These are phyloP conservation scores for Brachymystax lenok DNA, from an alignment of 2,797 vertebrate genomes.

Conservation along the genomic window DNA sequence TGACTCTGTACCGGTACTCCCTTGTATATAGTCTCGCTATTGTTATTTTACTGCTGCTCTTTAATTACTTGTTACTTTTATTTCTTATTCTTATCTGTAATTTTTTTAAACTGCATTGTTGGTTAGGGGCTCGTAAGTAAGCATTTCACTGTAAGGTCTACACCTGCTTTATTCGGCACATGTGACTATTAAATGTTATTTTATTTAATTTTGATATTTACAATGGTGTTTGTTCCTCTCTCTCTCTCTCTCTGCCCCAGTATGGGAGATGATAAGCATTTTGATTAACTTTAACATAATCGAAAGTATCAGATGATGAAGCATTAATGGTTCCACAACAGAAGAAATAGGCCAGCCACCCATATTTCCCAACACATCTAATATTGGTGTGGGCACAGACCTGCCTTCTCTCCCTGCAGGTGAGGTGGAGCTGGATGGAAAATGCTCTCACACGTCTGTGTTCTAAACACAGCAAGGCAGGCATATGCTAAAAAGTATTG, in stretches of 20 bases:
- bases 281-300: slow-evolving; percentile 68
- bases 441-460: slow-evolving; percentile 16
- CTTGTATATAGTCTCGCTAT: too few species aligned
- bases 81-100: too few species aligned
- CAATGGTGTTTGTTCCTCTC: too few species aligned
- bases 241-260: slow-evolving; percentile 22
- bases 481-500: slow-evolving; percentile 17
- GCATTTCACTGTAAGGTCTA: too few species aligned
- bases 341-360: slow-evolving; percentile 51
- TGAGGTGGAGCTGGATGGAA: slow-evolving; percentile 14
- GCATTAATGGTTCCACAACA: slow-evolving; percentile 38
- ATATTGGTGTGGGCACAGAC: slow-evolving; percentile 31
- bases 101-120: too few species aligned
- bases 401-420: slow-evolving; percentile 39
- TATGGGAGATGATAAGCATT: slow-evolving; percentile 67
- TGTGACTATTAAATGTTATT: too few species aligned
- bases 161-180: too few species aligned
- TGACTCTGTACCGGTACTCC: too few species aligned
- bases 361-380: slow-evolving; percentile 38
- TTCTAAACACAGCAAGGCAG: slow-evolving; percentile 17
- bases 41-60: too few species aligned
- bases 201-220: too few species aligned
- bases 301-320: slow-evolving; percentile 49
- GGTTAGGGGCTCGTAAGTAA: too few species aligned
- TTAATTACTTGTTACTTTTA: too few species aligned